Evolutionary conservation across 2,888 invertebrate genomes (phyloP), one percentile per base, ranked within the genome.

Genomic region (Lochmaea crataegi): DNA sequence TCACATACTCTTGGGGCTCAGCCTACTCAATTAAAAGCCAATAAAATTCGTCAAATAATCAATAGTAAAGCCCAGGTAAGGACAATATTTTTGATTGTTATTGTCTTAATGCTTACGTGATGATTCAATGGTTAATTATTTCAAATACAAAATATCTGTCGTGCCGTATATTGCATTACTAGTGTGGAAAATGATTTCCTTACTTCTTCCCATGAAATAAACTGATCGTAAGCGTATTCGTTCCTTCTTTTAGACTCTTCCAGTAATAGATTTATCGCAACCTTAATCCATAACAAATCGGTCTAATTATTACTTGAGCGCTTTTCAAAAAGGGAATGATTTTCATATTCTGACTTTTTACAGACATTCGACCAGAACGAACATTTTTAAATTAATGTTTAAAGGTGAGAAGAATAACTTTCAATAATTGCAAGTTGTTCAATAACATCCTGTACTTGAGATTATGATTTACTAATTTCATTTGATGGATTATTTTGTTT

Each of bases 1-100:
- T 91, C 91, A 84, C 87, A 87, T 81, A 82, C 84, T 74, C 85
- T 88, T 1, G 86, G 87, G 0, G 87, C 88, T 11, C 85, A 87
- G 0, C 76, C 79, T n/a, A 89, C 89, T 78, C 89, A 86, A 70
- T 82, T 86, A 68, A 87, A 91, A 79, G 93, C 93, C 68, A 89
- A 88, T 81, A 89, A 90, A 76, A 93, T 94, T 68, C 88, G 94
- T 65, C 93, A 94, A 80, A 89, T 92, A 83, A 94, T 94, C 82
- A 93, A 91, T 85, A 91, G 90, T 82, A 93, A 91, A 83, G 91
- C 92, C 71, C 92, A 92, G 89, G 92, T 91, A 53, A 65, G 18
- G 1, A 38, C 9, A 38, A 7, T 32, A 32, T 38, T 38, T 38
- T 9, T 7, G 1, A 7, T 38, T 38, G 32, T 38, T 7, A 38